Evolutionary conservation across 2,113 vertebrate species (phyloP).

Genomic region (Pluvianellus socialis): DNA sequence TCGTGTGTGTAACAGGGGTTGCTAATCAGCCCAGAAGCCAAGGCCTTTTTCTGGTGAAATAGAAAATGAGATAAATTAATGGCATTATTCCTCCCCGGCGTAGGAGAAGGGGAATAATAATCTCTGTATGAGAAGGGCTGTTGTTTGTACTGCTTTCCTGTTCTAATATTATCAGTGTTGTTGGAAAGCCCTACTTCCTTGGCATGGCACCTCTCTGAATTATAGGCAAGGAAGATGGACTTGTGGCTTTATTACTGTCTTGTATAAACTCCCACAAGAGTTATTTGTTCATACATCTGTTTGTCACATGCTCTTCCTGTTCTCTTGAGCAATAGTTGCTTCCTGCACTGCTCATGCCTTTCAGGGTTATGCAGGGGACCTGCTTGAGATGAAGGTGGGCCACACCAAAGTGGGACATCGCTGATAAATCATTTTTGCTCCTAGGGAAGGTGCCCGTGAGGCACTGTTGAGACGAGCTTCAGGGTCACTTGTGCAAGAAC

Average conservation of each 20-base stretch:
- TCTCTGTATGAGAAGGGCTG: not conserved
- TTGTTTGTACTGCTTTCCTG: not conserved
- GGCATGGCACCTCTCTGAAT: not conserved
- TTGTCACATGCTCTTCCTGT: not conserved
- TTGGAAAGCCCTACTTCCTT: not conserved
- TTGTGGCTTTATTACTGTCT: not conserved
- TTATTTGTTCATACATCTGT: not conserved
- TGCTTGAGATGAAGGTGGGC: not conserved
- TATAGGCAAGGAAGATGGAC: not conserved
- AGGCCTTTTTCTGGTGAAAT: not conserved
- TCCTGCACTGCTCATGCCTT: not conserved
- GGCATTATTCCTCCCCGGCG: not conserved
- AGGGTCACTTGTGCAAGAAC: not conserved
- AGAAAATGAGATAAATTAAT: not conserved
- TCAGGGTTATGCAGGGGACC: not conserved
- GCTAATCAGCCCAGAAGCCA: not conserved
- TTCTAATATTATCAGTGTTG: not conserved
- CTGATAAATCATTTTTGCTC: not conserved
- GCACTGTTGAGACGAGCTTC: rapidly evolving
- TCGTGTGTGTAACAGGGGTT: rapidly evolving
- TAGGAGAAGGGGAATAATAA: not conserved
- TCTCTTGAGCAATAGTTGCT: not conserved
- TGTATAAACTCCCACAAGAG: not conserved
- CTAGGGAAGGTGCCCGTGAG: not conserved
- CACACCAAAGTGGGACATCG: not conserved